Evolutionary conservation across 2,888 invertebrate species (phyloP), one percentile per base, ranked within the genome.

Genomic region (Arrhopalites spinosus): DNA sequence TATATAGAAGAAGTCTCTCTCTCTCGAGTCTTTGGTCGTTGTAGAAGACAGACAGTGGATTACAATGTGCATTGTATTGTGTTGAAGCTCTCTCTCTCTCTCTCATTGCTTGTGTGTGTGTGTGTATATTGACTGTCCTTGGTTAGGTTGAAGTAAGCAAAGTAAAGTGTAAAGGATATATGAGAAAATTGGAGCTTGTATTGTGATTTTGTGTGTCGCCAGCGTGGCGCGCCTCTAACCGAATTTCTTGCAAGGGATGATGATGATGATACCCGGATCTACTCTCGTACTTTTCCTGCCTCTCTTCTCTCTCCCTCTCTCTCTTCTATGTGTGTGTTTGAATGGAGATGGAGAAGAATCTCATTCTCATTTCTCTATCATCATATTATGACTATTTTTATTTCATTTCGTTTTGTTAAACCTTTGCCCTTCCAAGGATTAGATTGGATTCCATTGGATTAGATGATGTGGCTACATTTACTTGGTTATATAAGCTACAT

Each of bases 191-290:
- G 77, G 75, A 70, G 67, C 73, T 77, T 79, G 80, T 78, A 78
- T 78, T 80, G 79, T 79, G 78, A 80, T 80, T 80, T 80, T 78
- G 78, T 78, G 71, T 80, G 80, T 77, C 80, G 80, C 80, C 80
- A 78, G 80, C 75, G 77, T 80, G 80, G 78, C 78, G 80, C 76
- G 50, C 47, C 67, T 43, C 53, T 30, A 70, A 70, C 70, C 36
- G 70, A 70, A 70, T 70, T 70, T 70, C 70, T 36, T n/a, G n/a
- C 56, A 70, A 59, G 75, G 75, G 73, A 74, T 77, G 78, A 75
- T 78, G 75, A 78, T 78, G 75, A 78, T 78, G 78, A 73, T 71
- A 73, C 69, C 75, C 68, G 69, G 72, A 69, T 69, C 68, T 73
- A 75, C 64, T 70, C 53, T 69, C 17, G 25, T 2, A 29, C 53